A percentile compares a stretch with the other conserved stretches of the same genome.
phyloP scores from a whole-genome alignment of 2,888 invertebrate genomes.

The Cheilosia urbana region DNA sequence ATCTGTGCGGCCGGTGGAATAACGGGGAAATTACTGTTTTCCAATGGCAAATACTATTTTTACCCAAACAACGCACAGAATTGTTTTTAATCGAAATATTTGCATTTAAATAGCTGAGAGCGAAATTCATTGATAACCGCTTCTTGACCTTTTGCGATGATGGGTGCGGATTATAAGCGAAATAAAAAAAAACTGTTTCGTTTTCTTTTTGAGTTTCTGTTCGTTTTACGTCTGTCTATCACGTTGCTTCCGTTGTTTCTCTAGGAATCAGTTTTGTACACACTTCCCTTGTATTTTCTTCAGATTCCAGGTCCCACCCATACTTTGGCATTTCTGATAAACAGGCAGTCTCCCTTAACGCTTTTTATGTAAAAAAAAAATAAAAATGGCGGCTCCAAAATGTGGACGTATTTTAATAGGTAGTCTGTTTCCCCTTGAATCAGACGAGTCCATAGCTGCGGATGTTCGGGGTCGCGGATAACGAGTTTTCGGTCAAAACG shows the following conservation, averaged over 20 bases:
- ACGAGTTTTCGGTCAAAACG: too few relatives aligned
- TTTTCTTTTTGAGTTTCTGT: conserved; percentile 29
- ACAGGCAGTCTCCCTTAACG: too few relatives aligned
- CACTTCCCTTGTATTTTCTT: too few relatives aligned
- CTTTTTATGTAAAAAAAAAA: too few relatives aligned
- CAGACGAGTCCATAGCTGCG: too few relatives aligned
- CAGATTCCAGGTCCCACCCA: too few relatives aligned
- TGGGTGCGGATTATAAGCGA: conserved; percentile 20
- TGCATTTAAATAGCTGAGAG: conserved; percentile 27
- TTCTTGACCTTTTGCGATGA: conserved; percentile 36
- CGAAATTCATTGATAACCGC: conserved; percentile 47
- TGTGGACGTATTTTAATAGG: too few relatives aligned
- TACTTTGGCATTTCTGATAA: too few relatives aligned
- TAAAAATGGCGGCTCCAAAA: too few relatives aligned
- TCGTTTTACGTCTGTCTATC: conserved; percentile 1
- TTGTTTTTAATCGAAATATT: conserved; percentile 1
- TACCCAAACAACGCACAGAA: background rate
- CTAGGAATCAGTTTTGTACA: background rate
- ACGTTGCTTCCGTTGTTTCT: background rate
- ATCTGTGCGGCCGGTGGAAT: conserved; percentile 5
- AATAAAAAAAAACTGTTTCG: conserved; percentile 31
- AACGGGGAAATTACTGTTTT: background rate
- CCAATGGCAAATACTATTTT: background rate
- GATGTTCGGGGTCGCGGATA: too few relatives aligned
- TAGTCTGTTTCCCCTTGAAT: too few relatives aligned